Conservation (phyloP, 2,888 invertebrate genomes). For the Buathra laborator region DNA sequence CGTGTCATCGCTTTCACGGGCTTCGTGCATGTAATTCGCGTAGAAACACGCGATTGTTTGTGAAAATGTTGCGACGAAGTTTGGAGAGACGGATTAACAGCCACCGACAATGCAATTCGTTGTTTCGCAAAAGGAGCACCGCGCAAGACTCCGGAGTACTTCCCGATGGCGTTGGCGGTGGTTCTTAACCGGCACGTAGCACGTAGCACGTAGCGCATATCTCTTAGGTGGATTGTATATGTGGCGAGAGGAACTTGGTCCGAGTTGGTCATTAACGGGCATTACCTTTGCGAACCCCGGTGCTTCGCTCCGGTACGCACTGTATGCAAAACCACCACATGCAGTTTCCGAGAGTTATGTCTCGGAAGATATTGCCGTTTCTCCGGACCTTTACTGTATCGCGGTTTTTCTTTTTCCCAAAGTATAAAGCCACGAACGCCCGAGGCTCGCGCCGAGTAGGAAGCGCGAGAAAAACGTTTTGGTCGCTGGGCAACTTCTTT, state of each 20-base stretch:
- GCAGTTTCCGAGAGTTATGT: slow-evolving; percentile 32
- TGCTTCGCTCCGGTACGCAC: slow-evolving; percentile 4
- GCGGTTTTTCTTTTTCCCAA: slow-evolving; percentile 5
- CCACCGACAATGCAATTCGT: slow-evolving; percentile 51
- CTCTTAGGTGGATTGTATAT: slow-evolving; percentile 23
- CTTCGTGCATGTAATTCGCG: neutral
- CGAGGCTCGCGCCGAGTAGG: slow-evolving; percentile 3
- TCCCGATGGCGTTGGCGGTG: slow-evolving; percentile 54
- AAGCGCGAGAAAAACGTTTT: slow-evolving; percentile 27
- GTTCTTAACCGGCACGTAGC: slow-evolving; percentile 18
- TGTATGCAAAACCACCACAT: slow-evolving; percentile 48
- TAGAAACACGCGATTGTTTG: slow-evolving; percentile 25
- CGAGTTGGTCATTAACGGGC: slow-evolving; percentile 55
- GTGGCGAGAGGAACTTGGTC: slow-evolving; percentile 10
- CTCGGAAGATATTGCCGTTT: slow-evolving; percentile 45
- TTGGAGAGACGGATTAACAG: slow-evolving; percentile 42
- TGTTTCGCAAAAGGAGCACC: slow-evolving; percentile 33
- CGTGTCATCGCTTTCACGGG: too few species aligned
- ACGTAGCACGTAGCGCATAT: slow-evolving; percentile 33
- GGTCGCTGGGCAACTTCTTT: neutral
- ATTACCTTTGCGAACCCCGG: slow-evolving; percentile 45
- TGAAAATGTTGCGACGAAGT: neutral
- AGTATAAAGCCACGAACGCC: slow-evolving; percentile 6
- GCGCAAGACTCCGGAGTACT: slow-evolving; percentile 22
- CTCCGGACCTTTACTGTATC: slow-evolving; percentile 36